Evolutionary conservation across 1,140 invertebrate genomes (phyloP).

Genomic region (Helicoverpa zea): DNA sequence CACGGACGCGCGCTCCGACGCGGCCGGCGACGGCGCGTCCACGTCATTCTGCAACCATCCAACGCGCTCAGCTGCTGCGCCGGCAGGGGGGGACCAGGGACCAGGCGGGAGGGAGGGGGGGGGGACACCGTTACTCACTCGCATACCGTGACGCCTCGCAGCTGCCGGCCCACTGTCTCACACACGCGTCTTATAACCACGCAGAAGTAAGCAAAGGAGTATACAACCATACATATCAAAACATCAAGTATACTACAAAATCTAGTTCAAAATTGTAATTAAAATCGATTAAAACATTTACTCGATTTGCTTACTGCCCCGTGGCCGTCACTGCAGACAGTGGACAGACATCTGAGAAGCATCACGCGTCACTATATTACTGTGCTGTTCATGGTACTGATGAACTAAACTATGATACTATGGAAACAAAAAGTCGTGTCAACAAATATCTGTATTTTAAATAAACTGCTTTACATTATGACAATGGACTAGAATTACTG

Average conservation of each 20-base stretch:
- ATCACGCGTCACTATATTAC: conserved; percentile 55
- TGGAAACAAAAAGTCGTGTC: conserved; percentile 63
- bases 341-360: conserved; percentile 61
- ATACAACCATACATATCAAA: background rate
- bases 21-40: conserved; percentile 78
- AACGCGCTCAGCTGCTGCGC: conserved; percentile 81
- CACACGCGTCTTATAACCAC: background rate
- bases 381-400: conserved; percentile 66
- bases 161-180: conserved; percentile 54
- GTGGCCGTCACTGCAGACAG: conserved; percentile 57
- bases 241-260: background rate
- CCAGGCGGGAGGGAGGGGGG: conserved; percentile 48
- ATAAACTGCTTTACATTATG: conserved; percentile 51
- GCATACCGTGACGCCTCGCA: conserved; percentile 57
- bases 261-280: background rate
- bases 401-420: conserved; percentile 53
- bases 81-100: conserved; percentile 58
- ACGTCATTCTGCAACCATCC: conserved; percentile 84
- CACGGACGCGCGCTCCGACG: conserved; percentile 47
- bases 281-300: background rate
- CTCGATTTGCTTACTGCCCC: conserved; percentile 42
- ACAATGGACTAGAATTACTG: conserved; percentile 44
- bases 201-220: background rate
- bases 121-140: conserved; percentile 78
- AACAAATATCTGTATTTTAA: conserved; percentile 59